phyloP scores from a whole-genome alignment of 2,888 invertebrate species.

The Nyleta sp. region DNA sequence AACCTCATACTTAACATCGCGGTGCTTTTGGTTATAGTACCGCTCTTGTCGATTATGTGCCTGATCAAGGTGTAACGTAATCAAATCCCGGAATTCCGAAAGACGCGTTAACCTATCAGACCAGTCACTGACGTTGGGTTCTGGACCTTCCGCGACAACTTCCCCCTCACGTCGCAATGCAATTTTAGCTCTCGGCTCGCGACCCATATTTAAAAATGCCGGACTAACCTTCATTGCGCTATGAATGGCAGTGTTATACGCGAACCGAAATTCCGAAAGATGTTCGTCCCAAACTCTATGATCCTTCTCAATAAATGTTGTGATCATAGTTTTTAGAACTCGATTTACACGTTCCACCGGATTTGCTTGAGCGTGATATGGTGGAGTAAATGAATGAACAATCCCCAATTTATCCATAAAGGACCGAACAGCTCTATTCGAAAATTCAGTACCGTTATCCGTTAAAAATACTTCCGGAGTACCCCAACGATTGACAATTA shows the following conservation, averaged over 20 bases:
- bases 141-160: background rate
- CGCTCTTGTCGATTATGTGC: slow-evolving; percentile 18
- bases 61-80: slow-evolving; percentile 27
- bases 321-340: slow-evolving; percentile 69
- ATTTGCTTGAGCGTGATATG: slow-evolving; percentile 58
- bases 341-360: slow-evolving; percentile 69
- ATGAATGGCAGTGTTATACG: slow-evolving; percentile 27
- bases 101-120: slow-evolving; percentile 16
- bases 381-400: slow-evolving; percentile 26
- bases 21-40: slow-evolving; percentile 27
- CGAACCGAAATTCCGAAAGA: slow-evolving; percentile 59
- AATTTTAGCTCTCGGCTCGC: background rate
- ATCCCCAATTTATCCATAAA: slow-evolving; percentile 16
- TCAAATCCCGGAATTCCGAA: slow-evolving; percentile 18
- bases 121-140: slow-evolving; percentile 1
- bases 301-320: slow-evolving; percentile 64
- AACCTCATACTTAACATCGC: slow-evolving; percentile 34
- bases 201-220: slow-evolving; percentile 31
- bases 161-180: background rate
- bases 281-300: slow-evolving; percentile 69
- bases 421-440: slow-evolving; percentile 4
- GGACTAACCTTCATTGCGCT: slow-evolving; percentile 17
- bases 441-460: slow-evolving; percentile 49
- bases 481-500: slow-evolving; percentile 51
- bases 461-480: slow-evolving; percentile 27